Evolutionary conservation across 1,140 invertebrate species (phyloP).

Genomic region (Telenomus remus): DNA sequence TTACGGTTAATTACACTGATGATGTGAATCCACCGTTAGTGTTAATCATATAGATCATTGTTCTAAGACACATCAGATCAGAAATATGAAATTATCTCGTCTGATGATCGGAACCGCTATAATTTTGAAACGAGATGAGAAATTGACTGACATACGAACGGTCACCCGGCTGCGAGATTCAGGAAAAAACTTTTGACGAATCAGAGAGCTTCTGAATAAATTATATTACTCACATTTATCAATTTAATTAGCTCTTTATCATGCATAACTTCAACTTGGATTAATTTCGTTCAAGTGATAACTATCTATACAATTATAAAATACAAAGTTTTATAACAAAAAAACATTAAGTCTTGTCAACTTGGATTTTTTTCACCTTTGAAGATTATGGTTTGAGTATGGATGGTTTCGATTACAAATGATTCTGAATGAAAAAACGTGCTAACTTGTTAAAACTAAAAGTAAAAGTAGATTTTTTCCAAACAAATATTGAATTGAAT

Average conservation of each 20-base stretch:
- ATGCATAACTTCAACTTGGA: too few relatives aligned
- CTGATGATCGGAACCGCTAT: constrained; percentile 24
- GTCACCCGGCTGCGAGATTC: neutral
- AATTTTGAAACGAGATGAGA: constrained; percentile 12
- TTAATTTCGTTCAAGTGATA: too few relatives aligned
- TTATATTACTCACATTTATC: constrained; percentile 6
- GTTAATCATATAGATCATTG: constrained; percentile 46
- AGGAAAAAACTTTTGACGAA: constrained; percentile 19
- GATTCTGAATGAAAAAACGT: too few relatives aligned
- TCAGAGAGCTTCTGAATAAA: constrained; percentile 11
- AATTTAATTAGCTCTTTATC: neutral
- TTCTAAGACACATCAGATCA: constrained; percentile 36
- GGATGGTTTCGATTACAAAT: too few relatives aligned
- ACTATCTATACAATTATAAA: too few relatives aligned
- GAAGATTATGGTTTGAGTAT: too few relatives aligned
- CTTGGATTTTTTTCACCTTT: too few relatives aligned
- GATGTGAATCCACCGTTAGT: constrained; percentile 47
- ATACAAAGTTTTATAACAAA: too few relatives aligned
- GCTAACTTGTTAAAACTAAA: too few relatives aligned
- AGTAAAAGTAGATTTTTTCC: too few relatives aligned
- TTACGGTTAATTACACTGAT: constrained; percentile 43
- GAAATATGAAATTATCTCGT: constrained; percentile 39
- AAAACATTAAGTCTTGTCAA: too few relatives aligned
- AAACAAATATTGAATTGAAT: too few relatives aligned
- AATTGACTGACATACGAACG: constrained; percentile 3